Percentiles rank a stretch among this genome's conserved stretches.
Conservation (phyloP, 37 sponge, comb jelly and placozoan genomes). For the Halichondria panicea region DNA sequence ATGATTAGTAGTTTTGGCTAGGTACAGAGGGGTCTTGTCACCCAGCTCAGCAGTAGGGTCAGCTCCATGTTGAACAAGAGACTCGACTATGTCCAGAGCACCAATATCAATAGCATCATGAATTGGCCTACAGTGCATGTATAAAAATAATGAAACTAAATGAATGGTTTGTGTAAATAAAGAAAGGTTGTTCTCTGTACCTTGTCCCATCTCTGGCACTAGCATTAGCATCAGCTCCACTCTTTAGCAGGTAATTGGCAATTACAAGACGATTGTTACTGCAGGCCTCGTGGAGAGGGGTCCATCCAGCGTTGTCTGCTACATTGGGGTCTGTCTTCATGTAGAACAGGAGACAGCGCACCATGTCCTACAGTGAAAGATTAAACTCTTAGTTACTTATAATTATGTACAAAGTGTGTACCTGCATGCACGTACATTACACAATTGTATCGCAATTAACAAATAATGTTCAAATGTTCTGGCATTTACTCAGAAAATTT, state of each 20-base stretch:
- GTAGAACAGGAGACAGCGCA: constrained; percentile 42
- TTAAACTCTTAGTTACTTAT: background rate
- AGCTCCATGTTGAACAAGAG: constrained; percentile 65
- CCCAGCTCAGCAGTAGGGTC: constrained; percentile 67
- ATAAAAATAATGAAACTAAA: background rate
- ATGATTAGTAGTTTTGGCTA: constrained; percentile 35
- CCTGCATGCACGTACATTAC: too few relatives aligned
- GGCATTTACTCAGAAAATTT: constrained; percentile 1
- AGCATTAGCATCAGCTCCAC: constrained; percentile 74
- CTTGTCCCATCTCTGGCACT: constrained; percentile 82
- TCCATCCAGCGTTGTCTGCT: constrained; percentile 91
- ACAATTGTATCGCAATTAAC: background rate
- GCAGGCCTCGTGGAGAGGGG: constrained; percentile 86
- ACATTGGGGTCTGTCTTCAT: constrained; percentile 35
- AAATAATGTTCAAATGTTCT: background rate
- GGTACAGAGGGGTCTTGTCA: constrained; percentile 63
- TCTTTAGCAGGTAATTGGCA: constrained; percentile 58
- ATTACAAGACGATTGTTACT: constrained; percentile 32
- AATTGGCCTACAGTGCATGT: constrained; percentile 52
- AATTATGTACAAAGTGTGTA: too few relatives aligned
- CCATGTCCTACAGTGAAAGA: constrained; percentile 56
- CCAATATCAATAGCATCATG: constrained; percentile 86
- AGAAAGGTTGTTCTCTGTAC: too few relatives aligned
- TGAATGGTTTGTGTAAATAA: too few relatives aligned
- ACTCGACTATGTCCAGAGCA: constrained; percentile 53